Conservation (phyloP, 2,888 invertebrate species). For the Hartigia nigra region DNA sequence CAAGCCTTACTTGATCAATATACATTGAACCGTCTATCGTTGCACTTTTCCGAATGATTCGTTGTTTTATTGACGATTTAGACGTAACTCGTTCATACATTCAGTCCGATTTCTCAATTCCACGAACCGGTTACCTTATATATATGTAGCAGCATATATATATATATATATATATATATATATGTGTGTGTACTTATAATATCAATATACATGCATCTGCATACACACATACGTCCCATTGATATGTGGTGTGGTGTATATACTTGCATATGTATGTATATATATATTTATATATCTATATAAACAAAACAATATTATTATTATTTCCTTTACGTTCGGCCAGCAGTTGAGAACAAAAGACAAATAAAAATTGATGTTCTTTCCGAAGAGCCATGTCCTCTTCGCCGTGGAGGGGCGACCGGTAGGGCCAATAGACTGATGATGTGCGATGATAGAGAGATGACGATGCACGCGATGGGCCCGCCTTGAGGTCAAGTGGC, state of each 20-base stretch:
- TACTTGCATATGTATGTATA: too few species aligned
- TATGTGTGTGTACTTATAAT: not conserved
- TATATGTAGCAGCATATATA: not conserved
- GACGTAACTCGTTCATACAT: not conserved
- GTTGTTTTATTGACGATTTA: constrained; percentile 43
- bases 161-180: too few species aligned
- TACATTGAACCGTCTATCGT: constrained; percentile 54
- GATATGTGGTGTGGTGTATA: too few species aligned
- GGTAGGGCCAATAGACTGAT: constrained; percentile 63
- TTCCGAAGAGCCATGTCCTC: constrained; percentile 67
- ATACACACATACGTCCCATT: too few species aligned
- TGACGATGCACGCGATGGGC: constrained; percentile 58
- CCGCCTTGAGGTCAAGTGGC: constrained; percentile 58
- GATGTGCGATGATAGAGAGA: constrained; percentile 53
- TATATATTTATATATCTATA: not conserved
- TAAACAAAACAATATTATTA: constrained; percentile 17
- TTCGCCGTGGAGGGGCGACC: constrained; percentile 65
- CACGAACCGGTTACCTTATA: constrained; percentile 12
- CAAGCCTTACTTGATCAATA: constrained; percentile 67
- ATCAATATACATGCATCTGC: not conserved
- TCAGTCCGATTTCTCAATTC: not conserved
- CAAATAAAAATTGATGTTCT: constrained; percentile 64
- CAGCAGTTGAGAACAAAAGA: constrained; percentile 44
- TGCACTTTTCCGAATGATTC: constrained; percentile 50
- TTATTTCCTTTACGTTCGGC: constrained; percentile 47